These are phyloP conservation scores for Xiphophorus maculatus DNA, from an alignment of 2,113 vertebrate genomes.

Conservation along the genomic window DNA sequence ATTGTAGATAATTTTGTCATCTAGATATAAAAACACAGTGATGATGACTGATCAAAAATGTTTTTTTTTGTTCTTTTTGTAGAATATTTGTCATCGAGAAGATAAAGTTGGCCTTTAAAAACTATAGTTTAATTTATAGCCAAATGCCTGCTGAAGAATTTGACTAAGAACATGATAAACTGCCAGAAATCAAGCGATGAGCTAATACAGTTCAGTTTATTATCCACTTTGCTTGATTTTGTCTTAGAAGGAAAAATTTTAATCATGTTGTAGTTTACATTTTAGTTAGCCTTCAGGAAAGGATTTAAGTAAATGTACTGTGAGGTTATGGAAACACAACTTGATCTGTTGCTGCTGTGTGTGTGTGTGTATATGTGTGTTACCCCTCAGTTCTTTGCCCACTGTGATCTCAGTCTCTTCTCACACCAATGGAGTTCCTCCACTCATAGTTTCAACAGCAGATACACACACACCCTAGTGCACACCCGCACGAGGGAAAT, in stretches of 20 bases:
- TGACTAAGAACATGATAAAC: slow-evolving; percentile 1
- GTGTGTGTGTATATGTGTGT: slow-evolving; percentile 18
- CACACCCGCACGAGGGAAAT: no score
- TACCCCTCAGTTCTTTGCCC: slow-evolving; percentile 35
- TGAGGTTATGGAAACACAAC: slow-evolving; percentile 16
- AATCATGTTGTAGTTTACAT: background rate
- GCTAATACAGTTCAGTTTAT: background rate
- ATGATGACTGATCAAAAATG: no score
- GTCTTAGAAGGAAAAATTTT: background rate
- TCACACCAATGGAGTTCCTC: slow-evolving; percentile 9
- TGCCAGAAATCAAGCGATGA: background rate
- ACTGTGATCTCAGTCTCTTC: slow-evolving; percentile 59
- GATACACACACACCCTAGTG: background rate
- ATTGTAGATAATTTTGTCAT: no score
- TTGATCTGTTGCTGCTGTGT: slow-evolving; percentile 13
- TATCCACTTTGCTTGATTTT: background rate
- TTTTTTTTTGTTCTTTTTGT: background rate
- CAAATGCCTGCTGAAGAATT: background rate
- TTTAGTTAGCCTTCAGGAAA: background rate
- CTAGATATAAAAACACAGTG: no score
- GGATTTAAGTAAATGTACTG: background rate
- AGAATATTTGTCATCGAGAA: background rate
- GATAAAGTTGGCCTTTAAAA: background rate
- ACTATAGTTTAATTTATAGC: background rate
- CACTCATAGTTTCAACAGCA: slow-evolving; percentile 12